Percentiles rank a stretch among this genome's conserved stretches.
phyloP scores from a whole-genome alignment of 2,797 vertebrate species.

The Halcyon smyrnensis region DNA sequence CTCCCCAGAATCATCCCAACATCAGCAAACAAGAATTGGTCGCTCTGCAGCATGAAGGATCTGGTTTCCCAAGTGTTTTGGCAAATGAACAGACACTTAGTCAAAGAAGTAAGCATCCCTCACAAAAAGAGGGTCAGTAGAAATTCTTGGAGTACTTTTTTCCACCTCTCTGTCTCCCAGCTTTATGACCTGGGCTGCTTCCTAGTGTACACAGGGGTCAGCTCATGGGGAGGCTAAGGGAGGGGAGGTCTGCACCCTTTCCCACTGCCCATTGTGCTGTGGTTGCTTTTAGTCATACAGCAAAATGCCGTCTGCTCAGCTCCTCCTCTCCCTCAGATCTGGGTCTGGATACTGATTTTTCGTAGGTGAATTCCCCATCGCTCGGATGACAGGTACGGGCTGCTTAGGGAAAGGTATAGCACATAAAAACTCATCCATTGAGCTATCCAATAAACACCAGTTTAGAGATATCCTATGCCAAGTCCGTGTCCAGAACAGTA shows the following conservation, averaged over 20 bases:
- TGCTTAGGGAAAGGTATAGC: background rate
- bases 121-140: background rate
- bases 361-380: background rate
- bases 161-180: background rate
- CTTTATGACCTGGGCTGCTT: background rate
- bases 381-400: background rate
- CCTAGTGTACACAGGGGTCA: accelerated
- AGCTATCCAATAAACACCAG: background rate
- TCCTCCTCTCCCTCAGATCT: background rate
- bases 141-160: background rate
- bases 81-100: background rate
- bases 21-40: background rate
- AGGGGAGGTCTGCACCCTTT: background rate
- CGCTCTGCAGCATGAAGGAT: background rate
- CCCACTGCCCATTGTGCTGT: background rate
- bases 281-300: background rate
- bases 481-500: background rate
- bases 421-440: background rate
- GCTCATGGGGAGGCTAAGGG: accelerated
- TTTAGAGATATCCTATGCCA: background rate
- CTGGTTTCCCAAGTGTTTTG: background rate
- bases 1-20: background rate
- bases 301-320: accelerated
- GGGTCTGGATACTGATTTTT: background rate
- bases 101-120: background rate